Evolutionary conservation across 2,888 invertebrate species (phyloP).

Genomic region (Fabriciana adippe): DNA sequence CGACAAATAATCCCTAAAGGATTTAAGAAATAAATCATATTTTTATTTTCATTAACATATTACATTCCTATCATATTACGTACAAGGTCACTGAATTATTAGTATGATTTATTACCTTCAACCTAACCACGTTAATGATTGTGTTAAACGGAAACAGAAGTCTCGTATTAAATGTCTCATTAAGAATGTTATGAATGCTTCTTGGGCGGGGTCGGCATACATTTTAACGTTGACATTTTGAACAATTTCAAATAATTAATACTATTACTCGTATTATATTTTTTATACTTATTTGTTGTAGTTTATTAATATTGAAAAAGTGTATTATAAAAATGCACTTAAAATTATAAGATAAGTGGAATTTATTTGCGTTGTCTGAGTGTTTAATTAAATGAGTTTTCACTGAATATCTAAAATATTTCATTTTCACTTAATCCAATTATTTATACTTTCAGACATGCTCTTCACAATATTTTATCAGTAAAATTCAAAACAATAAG

Average conservation of each 20-base stretch:
- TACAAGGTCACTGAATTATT: not conserved
- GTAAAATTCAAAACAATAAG: constrained; percentile 2
- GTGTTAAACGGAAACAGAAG: constrained; percentile 50
- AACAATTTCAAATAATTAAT: too few species aligned
- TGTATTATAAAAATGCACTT: not conserved
- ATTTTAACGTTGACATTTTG: constrained; percentile 48
- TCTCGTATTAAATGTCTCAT: constrained; percentile 49
- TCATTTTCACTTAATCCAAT: constrained; percentile 14
- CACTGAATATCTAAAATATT: constrained; percentile 12
- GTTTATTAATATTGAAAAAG: not conserved
- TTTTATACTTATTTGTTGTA: not conserved
- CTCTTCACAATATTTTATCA: constrained; percentile 19
- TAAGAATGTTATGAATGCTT: constrained; percentile 48
- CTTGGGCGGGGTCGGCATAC: constrained; percentile 51
- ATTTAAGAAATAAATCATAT: not conserved
- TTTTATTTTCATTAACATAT: not conserved
- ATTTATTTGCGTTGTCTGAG: constrained; percentile 10
- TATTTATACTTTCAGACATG: constrained; percentile 19
- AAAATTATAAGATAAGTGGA: constrained; percentile 7
- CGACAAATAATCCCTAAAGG: too few species aligned
- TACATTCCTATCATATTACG: constrained; percentile 2
- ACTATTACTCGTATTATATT: not conserved
- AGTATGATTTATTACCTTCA: constrained; percentile 10
- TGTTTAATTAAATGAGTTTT: constrained; percentile 11
- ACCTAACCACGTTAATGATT: not conserved